phyloP scores from a whole-genome alignment of 2,113 vertebrate genomes.

The Bos javanicus region DNA sequence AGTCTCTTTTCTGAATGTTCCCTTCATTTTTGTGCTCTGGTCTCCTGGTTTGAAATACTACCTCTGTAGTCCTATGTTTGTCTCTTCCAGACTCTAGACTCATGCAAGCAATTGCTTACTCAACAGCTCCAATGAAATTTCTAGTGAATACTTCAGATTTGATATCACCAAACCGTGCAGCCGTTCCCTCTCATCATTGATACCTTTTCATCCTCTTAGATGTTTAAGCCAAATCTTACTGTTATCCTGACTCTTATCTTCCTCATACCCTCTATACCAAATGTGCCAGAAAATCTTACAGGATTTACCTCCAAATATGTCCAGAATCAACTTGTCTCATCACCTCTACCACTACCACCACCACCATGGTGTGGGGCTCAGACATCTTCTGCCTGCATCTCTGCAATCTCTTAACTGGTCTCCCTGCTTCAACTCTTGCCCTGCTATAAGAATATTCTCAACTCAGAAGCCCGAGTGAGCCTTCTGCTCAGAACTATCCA shows the following conservation, averaged over 20 bases:
- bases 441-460: not conserved
- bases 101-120: not conserved
- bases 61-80: not conserved
- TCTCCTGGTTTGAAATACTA: not conserved
- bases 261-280: not conserved
- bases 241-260: not conserved
- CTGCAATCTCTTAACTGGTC: not conserved
- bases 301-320: not conserved
- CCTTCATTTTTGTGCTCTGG: not conserved
- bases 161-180: not conserved
- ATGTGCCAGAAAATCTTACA: not conserved
- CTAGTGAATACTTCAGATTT: not conserved
- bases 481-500: not conserved
- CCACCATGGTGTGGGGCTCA: not conserved
- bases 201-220: not conserved
- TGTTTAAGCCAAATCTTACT: not conserved
- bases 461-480: not conserved
- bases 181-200: not conserved
- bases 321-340: not conserved
- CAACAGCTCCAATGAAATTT: not conserved
- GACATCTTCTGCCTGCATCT: not conserved
- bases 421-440: not conserved
- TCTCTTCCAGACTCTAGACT: not conserved
- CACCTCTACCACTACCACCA: not conserved
- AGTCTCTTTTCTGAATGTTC: not conserved